Evolutionary conservation across 2,888 invertebrate genomes (phyloP).

Genomic region (Oegoconia quadripuncta): DNA sequence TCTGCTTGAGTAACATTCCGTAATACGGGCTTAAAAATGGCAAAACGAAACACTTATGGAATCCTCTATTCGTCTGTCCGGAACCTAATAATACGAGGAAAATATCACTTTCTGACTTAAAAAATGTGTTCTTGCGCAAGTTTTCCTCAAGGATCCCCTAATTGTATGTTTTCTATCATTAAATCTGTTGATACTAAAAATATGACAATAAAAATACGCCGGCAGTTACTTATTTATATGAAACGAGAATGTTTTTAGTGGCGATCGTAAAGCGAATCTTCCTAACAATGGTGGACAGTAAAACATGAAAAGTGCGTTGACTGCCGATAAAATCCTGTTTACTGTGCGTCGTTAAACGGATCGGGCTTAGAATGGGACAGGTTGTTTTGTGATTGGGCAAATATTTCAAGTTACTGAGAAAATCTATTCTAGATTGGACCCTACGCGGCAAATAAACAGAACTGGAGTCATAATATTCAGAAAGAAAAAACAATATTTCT

Average conservation of each 20-base stretch:
- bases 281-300: conserved; percentile 67
- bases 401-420: too few relatives aligned
- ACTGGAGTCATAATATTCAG: too few relatives aligned
- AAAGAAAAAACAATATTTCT: too few relatives aligned
- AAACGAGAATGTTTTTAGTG: conserved; percentile 52
- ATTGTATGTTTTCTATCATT: conserved; percentile 1
- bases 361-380: conserved; percentile 39
- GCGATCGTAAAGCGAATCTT: conserved; percentile 60
- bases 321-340: conserved; percentile 68
- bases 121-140: not conserved
- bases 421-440: too few relatives aligned
- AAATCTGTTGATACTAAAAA: conserved; percentile 15
- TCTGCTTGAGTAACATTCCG: too few relatives aligned
- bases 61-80: too few relatives aligned
- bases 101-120: too few relatives aligned
- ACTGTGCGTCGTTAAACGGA: conserved; percentile 56
- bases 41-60: too few relatives aligned
- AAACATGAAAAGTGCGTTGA: conserved; percentile 74
- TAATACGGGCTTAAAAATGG: too few relatives aligned
- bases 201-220: conserved; percentile 36
- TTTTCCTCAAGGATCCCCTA: not conserved
- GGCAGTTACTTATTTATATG: conserved; percentile 51
- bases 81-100: too few relatives aligned
- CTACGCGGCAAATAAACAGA: too few relatives aligned
- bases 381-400: conserved; percentile 17